Conservation (phyloP, 2,113 vertebrate genomes). For the Neotragus moschatus region DNA sequence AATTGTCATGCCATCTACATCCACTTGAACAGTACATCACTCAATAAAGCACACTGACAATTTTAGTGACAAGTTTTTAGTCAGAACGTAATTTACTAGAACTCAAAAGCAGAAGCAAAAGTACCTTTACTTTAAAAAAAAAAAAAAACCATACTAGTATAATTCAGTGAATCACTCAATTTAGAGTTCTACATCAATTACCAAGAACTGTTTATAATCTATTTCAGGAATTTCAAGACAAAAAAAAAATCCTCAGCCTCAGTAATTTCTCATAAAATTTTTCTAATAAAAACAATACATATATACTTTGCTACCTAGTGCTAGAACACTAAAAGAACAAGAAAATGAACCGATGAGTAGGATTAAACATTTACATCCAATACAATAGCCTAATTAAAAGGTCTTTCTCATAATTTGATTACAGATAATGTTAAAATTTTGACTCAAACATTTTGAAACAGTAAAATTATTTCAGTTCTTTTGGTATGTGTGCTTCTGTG, state of each 20-base stretch:
- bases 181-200: constrained; percentile 57
- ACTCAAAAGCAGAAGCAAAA: constrained; percentile 74
- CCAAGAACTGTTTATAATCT: constrained; percentile 58
- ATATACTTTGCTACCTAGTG: not conserved
- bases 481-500: too few relatives aligned
- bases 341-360: not conserved
- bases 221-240: constrained; percentile 54
- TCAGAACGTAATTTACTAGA: constrained; percentile 65
- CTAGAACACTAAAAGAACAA: not conserved
- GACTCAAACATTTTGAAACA: not conserved
- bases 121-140: constrained; percentile 17
- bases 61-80: constrained; percentile 46
- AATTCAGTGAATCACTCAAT: constrained; percentile 48
- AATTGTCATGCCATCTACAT: not conserved
- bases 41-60: not conserved
- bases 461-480: not conserved
- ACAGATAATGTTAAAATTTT: not conserved
- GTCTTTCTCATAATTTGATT: constrained; percentile 14
- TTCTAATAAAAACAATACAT: not conserved
- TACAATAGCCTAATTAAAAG: not conserved
- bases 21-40: not conserved
- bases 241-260: not conserved
- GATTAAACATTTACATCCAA: not conserved
- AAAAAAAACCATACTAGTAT: constrained; percentile 13
- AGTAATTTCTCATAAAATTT: constrained; percentile 47